Base-by-base conservation (phyloP, 2,113 vertebrate genomes). In the Pseudonaja textilis region DNA sequence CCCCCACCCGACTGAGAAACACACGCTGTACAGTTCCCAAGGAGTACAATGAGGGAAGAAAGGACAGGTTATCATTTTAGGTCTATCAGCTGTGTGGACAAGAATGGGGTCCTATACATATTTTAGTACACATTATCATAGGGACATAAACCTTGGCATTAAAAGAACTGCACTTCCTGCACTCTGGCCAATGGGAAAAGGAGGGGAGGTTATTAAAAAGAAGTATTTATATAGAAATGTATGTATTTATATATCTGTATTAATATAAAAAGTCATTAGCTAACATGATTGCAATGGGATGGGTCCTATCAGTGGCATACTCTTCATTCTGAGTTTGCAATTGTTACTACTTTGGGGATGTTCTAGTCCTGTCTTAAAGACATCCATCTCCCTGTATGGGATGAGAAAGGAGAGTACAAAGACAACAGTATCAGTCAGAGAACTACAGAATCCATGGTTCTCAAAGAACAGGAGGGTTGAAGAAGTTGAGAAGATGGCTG, bases 151-250 rank as follows among this genome's bases (percentile, higher is more conserved):
- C 22, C 92, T 93, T 93, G 92, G 92, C 92, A 93, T 89, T 81
- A 93, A 93, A 93, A 90, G 92, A 90, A 91, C 47, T 85, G 34
- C 88, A 34, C 50, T 34, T 88, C 61, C 52, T 47, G 61, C 54
- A 47, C 89, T 45, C 85, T 87, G 56, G 74, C 90, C 45, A 91
- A 87, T 64, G 50, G 90, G 90, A 69, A 81, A 81, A 39, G 69
- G 34, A 89, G 85, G 90, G 61, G 45, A 91, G 88, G 57, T 90
- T 89, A 81, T 92, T 92, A 93, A 93, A 92, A 89, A 93, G 81
- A 91, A 86, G 57, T 90, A 89, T 93, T 89, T 93, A 90, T 89
- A 93, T 93, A 91, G 91, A 91, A 91, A 93, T 86, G 69, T 93
- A 93, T 74, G 59, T 91, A 93, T 91, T 88, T 91, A 91, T 93